Evolutionary conservation across 2,888 invertebrate species (phyloP).

Genomic region (Mantis religiosa): DNA sequence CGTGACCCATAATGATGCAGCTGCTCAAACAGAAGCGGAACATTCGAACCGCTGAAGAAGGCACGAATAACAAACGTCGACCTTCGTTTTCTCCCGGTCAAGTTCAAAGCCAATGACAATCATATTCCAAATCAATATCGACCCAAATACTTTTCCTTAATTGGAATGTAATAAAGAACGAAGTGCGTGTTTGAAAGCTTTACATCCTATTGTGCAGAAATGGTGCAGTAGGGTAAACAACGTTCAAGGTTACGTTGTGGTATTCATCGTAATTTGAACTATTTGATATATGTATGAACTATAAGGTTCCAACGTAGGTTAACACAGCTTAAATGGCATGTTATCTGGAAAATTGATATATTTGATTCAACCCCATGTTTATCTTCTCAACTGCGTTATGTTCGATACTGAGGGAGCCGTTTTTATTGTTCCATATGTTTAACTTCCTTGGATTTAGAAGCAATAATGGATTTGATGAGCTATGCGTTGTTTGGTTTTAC

Average conservation of each 20-base stretch:
- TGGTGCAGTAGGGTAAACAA: background rate
- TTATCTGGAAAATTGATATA: no score
- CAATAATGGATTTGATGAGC: no score
- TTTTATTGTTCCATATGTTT: no score
- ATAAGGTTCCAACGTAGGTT: no score
- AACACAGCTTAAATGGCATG: no score
- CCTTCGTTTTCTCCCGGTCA: slow-evolving; percentile 21
- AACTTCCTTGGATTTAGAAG: no score
- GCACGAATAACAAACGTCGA: background rate
- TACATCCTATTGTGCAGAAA: background rate
- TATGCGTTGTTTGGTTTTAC: no score
- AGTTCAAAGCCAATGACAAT: slow-evolving; percentile 14
- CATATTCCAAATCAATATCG: background rate
- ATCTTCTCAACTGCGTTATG: no score
- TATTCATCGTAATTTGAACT: background rate
- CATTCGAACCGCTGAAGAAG: background rate
- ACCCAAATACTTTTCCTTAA: background rate
- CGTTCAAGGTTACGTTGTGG: background rate
- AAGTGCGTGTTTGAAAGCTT: background rate
- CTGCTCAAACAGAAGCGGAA: background rate
- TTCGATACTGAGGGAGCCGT: no score
- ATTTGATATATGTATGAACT: background rate
- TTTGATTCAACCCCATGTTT: no score
- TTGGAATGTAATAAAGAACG: background rate
- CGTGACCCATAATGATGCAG: slow-evolving; percentile 19